Evolutionary conservation across 2,797 vertebrate genomes (phyloP).

Genomic region (Hirundo rustica): DNA sequence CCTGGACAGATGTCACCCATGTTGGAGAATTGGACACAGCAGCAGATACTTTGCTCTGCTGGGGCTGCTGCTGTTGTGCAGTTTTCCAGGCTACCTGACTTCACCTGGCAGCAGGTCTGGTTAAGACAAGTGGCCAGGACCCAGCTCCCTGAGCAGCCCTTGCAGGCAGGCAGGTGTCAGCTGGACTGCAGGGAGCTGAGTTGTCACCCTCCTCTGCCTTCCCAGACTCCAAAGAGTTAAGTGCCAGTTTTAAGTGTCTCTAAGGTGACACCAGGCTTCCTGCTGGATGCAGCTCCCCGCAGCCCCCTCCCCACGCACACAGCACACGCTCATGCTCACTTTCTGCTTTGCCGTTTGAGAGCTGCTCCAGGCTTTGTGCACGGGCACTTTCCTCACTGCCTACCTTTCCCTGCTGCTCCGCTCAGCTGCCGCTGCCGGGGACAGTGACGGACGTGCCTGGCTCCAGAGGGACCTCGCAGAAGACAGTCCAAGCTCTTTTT

Average conservation of each 20-base stretch:
- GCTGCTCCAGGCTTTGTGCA: constrained; percentile 34
- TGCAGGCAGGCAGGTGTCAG: not conserved
- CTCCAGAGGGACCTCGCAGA: not conserved
- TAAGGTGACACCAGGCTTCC: constrained; percentile 68
- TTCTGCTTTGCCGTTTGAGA: constrained; percentile 29
- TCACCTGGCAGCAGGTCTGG: not conserved
- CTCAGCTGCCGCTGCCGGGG: not conserved
- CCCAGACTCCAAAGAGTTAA: constrained; percentile 54
- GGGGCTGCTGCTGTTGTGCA: not conserved
- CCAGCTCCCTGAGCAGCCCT: not conserved
- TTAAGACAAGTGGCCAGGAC: not conserved
- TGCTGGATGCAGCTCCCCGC: constrained; percentile 1
- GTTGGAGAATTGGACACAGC: not conserved
- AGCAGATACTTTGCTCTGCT: not conserved
- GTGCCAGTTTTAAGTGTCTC: constrained; percentile 55
- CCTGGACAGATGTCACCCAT: not conserved
- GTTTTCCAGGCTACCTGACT: not conserved
- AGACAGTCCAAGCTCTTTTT: not conserved
- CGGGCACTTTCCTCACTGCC: not conserved
- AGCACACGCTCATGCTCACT: not conserved
- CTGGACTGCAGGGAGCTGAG: not conserved
- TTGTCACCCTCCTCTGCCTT: not conserved
- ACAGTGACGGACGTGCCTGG: not conserved
- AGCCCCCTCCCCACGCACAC: constrained; percentile 29
- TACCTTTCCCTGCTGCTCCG: not conserved